These are phyloP conservation scores for Elgaria multicarinata DNA, from an alignment of 2,113 vertebrate genomes.

Conservation along the genomic window DNA sequence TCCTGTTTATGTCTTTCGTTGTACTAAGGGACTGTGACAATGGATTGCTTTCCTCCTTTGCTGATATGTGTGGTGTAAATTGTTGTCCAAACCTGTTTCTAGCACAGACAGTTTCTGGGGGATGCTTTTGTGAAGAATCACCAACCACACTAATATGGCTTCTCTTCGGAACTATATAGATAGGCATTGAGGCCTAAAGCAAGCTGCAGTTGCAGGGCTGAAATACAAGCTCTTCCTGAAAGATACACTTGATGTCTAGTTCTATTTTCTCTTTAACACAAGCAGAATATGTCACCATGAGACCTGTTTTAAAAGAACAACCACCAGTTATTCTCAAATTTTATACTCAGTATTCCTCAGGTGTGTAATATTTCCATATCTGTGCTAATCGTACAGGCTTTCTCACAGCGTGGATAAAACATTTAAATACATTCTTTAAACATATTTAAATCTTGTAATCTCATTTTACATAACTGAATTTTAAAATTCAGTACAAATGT, in stretches of 20 bases:
- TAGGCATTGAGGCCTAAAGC: slow-evolving; percentile 68
- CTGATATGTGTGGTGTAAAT: not conserved
- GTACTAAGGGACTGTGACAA: slow-evolving; percentile 51
- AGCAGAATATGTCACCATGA: not conserved
- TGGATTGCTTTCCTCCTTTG: slow-evolving; percentile 47
- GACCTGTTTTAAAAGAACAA: slow-evolving; percentile 49
- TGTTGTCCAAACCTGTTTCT: slow-evolving; percentile 27
- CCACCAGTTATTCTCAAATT: accelerated
- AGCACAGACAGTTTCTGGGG: not conserved
- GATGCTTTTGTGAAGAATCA: slow-evolving; percentile 10
- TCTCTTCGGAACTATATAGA: slow-evolving; percentile 28
- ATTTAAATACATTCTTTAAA: not conserved
- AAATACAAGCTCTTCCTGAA: slow-evolving; percentile 22
- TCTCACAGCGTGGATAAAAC: not conserved
- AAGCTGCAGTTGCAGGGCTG: not conserved
- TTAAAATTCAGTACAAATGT: not conserved
- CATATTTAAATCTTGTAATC: not conserved
- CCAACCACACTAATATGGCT: not conserved
- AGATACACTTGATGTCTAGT: slow-evolving; percentile 3
- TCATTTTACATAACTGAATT: not conserved
- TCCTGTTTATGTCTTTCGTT: slow-evolving; percentile 79
- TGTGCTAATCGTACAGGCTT: not conserved
- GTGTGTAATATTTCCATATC: not conserved
- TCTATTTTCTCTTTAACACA: slow-evolving; percentile 26
- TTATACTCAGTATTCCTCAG: not conserved